phyloP scores from a whole-genome alignment of 2,888 invertebrate genomes.

The Rhagonycha fulva region DNA sequence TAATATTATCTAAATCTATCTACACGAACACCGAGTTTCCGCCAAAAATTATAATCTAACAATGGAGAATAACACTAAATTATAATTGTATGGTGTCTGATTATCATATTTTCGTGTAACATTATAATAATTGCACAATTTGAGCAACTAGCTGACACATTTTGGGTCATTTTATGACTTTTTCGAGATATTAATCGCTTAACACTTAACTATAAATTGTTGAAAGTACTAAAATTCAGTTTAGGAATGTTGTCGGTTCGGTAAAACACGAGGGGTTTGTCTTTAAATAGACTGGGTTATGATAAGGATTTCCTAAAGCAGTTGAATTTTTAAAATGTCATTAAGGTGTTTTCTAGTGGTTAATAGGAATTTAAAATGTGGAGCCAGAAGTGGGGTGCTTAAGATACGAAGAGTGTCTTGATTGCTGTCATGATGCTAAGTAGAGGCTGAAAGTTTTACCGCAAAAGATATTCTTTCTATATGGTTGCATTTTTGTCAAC shows the following conservation, averaged over 20 bases:
- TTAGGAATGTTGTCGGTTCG: constrained; percentile 12
- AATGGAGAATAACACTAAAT: background rate
- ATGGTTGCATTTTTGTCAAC: background rate
- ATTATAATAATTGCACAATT: background rate
- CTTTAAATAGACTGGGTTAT: constrained; percentile 6
- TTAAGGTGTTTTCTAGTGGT: constrained; percentile 26
- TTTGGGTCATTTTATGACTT: background rate
- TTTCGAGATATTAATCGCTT: background rate
- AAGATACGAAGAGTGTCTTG: constrained; percentile 44
- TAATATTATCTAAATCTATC: background rate
- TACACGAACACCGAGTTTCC: background rate
- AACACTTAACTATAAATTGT: background rate
- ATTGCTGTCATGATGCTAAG: constrained; percentile 47
- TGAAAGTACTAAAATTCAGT: background rate
- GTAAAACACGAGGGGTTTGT: constrained; percentile 13
- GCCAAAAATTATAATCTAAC: background rate
- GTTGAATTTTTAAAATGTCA: constrained; percentile 28
- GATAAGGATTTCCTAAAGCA: constrained; percentile 24
- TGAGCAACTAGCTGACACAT: background rate
- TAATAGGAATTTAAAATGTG: constrained; percentile 32
- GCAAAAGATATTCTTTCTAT: background rate
- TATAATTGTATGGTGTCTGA: background rate
- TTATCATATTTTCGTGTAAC: background rate
- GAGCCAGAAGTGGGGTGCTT: constrained; percentile 41
- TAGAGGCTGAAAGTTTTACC: constrained; percentile 27